Evolutionary conservation across 2,113 vertebrate genomes (phyloP).

Genomic region (Cettia cetti): DNA sequence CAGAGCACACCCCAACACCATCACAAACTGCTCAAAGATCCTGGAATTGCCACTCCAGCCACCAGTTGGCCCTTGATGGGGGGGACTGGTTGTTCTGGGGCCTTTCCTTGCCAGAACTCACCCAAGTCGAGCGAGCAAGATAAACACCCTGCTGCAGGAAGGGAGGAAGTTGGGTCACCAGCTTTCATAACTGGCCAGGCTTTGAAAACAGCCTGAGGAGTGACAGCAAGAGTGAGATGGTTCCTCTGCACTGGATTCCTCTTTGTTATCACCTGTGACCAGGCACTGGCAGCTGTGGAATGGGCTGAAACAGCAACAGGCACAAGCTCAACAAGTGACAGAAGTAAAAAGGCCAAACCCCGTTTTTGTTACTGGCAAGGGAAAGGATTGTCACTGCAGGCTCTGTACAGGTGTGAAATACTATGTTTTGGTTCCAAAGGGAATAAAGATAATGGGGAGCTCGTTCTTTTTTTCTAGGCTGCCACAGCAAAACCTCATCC

Average conservation of each 20-base stretch:
- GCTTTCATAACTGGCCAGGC: not conserved
- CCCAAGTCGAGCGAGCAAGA: not conserved
- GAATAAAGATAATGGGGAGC: not conserved
- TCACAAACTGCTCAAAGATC: not conserved
- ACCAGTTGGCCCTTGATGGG: not conserved
- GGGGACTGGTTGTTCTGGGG: not conserved
- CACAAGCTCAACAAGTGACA: not conserved
- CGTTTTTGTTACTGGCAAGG: not conserved
- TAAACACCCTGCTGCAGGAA: not conserved
- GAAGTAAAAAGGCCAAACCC: not conserved
- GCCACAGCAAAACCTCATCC: not conserved
- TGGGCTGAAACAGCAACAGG: not conserved
- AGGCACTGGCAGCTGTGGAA: not conserved
- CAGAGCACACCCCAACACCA: not conserved
- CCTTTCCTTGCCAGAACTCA: not conserved
- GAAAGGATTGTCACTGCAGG: not conserved
- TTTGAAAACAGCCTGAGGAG: not conserved
- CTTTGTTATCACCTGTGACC: not conserved
- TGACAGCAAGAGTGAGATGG: not conserved
- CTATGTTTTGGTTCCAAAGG: not conserved
- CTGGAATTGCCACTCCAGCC: not conserved
- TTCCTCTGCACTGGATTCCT: not conserved
- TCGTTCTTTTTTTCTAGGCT: not conserved
- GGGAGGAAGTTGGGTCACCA: not conserved
- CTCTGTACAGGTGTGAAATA: not conserved